A percentile compares a stretch with the other conserved stretches of the same genome.
Evolutionary conservation across 2,797 vertebrate species (phyloP).

Genomic region (Mareca strepera): DNA sequence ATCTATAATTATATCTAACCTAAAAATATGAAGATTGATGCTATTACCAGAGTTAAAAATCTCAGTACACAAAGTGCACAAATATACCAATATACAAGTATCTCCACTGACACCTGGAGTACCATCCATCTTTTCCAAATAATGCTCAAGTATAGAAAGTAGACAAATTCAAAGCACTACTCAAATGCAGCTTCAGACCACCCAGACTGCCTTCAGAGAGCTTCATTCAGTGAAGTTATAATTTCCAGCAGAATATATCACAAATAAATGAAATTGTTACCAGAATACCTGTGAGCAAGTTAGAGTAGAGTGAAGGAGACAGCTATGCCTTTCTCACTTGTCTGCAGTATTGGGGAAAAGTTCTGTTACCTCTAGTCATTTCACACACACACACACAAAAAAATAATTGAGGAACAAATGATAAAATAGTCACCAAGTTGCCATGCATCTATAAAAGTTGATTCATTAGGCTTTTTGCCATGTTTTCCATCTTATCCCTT

Average conservation of each 20-base stretch:
- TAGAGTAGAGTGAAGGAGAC: not conserved
- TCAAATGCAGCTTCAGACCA: not conserved
- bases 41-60: not conserved
- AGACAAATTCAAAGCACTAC: not conserved
- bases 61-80: not conserved
- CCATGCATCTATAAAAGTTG: not conserved
- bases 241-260: not conserved
- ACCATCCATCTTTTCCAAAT: not conserved
- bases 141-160: not conserved
- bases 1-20: not conserved
- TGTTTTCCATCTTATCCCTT: not conserved
- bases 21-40: not conserved
- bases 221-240: not conserved
- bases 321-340: not conserved
- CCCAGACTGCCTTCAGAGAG: not conserved
- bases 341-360: not conserved
- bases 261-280: not conserved
- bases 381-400: not conserved
- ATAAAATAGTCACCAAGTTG: not conserved
- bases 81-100: not conserved
- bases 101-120: not conserved
- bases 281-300: not conserved
- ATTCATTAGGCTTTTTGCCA: not conserved
- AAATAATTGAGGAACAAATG: not conserved
- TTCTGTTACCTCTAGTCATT: not conserved